Evolutionary conservation across 2,888 invertebrate species (phyloP), one percentile per base, ranked within the genome.

Genomic region (Chromoteleia sp.): DNA sequence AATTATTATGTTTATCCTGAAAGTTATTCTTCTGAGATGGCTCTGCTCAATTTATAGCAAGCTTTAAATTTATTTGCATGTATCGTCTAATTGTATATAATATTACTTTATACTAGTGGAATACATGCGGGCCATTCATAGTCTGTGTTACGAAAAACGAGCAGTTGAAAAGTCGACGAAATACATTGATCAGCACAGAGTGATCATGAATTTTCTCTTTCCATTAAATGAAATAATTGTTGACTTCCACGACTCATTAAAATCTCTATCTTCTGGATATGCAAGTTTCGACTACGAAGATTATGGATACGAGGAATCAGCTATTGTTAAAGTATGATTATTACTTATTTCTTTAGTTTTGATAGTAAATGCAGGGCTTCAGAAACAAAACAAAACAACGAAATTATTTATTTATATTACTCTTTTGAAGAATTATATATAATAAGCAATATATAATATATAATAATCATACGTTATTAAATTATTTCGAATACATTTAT

Each of bases 221-320:
- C 99, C 99, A 0, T 92, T 99, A 4, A 97, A 96, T 85, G 99
- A 99, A 93, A 96, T 99, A 21, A 95, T 99, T 10, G 92, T 98
- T 6, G 98, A 99, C 92, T 99, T 99, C 91, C 98, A 98, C 89
- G 99, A 99, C 89, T 93, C 94, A 2, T 92, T 99, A 1, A 99
- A 99, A 92, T 95, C 96, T 10, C 87, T 97, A 14, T 96, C 97
- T 1, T 98, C 98, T 0, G 99, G 99, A 29, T 99, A 98, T 92
- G 99, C 98, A 0, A 97, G 97, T 90, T 98, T 98, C 89, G 98
- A 98, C 92, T 98, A 98, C 89, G 97, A 98, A 91, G 96, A 97
- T 89, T 92, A 94, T 87, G 98, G 97, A 0, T 99, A 96, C 91
- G 94, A 96, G 88, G 89, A 90, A 81, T 95, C 98, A 80, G 93